Conservation (phyloP, 2,888 invertebrate genomes). For the Cosmorhoe ocellata region DNA sequence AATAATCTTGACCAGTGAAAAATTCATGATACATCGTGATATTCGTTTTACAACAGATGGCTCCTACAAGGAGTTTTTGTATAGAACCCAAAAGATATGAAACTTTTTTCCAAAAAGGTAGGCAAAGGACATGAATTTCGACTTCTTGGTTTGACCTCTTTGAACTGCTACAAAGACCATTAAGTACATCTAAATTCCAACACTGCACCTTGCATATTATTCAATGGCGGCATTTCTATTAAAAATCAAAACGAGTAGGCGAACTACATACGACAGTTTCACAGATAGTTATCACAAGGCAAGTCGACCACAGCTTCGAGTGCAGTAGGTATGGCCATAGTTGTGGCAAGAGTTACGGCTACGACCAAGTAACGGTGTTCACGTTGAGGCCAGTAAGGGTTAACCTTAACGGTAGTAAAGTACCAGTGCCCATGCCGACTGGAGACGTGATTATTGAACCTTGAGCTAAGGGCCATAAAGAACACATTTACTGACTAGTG, state of each 20-base stretch:
- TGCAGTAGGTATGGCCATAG: constrained; percentile 1
- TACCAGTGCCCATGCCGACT: constrained; percentile 36
- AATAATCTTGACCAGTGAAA: not conserved
- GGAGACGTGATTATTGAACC: constrained; percentile 24
- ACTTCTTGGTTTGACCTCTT: no score
- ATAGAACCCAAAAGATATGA: no score
- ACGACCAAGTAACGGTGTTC: constrained; percentile 42
- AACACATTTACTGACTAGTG: no score
- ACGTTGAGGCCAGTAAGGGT: constrained; percentile 48
- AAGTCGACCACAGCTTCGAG: not conserved
- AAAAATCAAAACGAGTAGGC: constrained; percentile 18
- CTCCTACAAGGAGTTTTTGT: no score
- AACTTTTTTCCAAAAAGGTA: no score
- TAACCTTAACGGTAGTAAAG: constrained; percentile 42
- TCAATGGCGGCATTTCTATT: constrained; percentile 10
- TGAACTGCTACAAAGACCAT: no score
- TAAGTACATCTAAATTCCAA: constrained; percentile 4
- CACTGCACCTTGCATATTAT: constrained; percentile 8
- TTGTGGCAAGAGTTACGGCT: constrained; percentile 23
- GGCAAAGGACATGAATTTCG: no score
- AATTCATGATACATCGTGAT: no score
- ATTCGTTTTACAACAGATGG: no score
- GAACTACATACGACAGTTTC: constrained; percentile 23
- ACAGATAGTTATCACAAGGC: not conserved
- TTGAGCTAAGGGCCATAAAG: constrained; percentile 9